Evolutionary conservation across 2,888 invertebrate species (phyloP).

Genomic region (Acanthosepion esculentum): DNA sequence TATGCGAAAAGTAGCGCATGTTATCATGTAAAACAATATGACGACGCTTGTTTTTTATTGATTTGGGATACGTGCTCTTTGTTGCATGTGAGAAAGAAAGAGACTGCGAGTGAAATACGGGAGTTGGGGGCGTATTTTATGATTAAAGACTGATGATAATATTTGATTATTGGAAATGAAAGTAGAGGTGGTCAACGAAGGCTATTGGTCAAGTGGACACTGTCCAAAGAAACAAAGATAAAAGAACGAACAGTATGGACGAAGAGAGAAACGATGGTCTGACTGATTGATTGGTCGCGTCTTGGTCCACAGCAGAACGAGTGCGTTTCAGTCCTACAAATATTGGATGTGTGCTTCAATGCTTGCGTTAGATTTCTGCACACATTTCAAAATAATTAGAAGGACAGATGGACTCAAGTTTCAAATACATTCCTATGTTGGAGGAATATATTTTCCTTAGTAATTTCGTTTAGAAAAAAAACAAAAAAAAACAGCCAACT

Average conservation of each 20-base stretch:
- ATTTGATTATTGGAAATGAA: background rate
- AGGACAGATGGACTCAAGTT: background rate
- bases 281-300: background rate
- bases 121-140: background rate
- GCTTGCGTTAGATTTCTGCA: background rate
- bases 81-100: too few relatives aligned
- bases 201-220: slow-evolving; percentile 21
- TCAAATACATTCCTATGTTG: background rate
- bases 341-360: background rate
- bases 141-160: slow-evolving; percentile 12
- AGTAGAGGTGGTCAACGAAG: background rate
- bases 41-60: too few relatives aligned
- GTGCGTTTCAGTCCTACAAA: background rate
- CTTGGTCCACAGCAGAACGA: background rate
- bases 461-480: background rate
- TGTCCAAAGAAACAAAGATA: background rate
- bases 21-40: too few relatives aligned
- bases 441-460: background rate
- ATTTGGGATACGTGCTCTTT: too few relatives aligned
- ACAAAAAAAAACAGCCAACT: background rate
- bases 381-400: slow-evolving; percentile 23
- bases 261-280: background rate
- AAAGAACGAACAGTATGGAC: background rate
- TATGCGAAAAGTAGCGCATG: too few relatives aligned
- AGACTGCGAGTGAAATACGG: too few relatives aligned